phyloP scores from a whole-genome alignment of 2,888 invertebrate genomes.

The Agonopterix alstromeriana region DNA sequence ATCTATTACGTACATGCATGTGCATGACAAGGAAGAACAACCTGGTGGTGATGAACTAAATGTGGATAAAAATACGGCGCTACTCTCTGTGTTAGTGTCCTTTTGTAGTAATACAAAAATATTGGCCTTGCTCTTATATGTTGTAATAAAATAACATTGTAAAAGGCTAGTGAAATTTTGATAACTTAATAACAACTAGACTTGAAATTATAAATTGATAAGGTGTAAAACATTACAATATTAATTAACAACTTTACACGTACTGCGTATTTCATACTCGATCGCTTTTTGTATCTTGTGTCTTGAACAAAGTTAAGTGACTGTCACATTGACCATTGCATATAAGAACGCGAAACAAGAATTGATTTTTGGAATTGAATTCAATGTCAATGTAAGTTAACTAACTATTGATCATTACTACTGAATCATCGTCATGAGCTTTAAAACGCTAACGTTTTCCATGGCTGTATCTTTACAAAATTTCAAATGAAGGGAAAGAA shows the following conservation, averaged over 20 bases:
- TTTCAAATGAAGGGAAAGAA: no score
- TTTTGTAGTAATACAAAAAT: conserved; percentile 45
- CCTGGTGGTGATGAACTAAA: no score
- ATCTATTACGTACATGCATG: no score
- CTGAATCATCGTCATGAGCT: no score
- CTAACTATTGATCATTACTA: no score
- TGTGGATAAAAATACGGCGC: conserved; percentile 7
- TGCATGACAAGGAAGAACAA: no score
- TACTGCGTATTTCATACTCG: conserved; percentile 20
- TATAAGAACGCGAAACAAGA: no score
- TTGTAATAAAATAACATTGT: conserved; percentile 62
- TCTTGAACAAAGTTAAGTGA: conserved; percentile 9
- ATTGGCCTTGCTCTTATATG: conserved; percentile 66
- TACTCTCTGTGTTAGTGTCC: conserved; percentile 28
- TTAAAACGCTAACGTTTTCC: no score
- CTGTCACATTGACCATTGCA: no score
- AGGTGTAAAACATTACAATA: conserved; percentile 43
- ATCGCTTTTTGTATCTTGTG: conserved; percentile 21
- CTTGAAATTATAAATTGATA: conserved; percentile 61
- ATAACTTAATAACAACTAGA: conserved; percentile 70
- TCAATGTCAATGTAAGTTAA: no score
- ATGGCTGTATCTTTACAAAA: no score
- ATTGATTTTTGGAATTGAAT: no score
- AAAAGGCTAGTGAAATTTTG: conserved; percentile 77
- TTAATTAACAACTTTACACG: conserved; percentile 29